A percentile compares a stretch with the other conserved stretches of the same genome.
Conservation (phyloP, 2,888 invertebrate species). For the Glyphotaelius pellucidus region DNA sequence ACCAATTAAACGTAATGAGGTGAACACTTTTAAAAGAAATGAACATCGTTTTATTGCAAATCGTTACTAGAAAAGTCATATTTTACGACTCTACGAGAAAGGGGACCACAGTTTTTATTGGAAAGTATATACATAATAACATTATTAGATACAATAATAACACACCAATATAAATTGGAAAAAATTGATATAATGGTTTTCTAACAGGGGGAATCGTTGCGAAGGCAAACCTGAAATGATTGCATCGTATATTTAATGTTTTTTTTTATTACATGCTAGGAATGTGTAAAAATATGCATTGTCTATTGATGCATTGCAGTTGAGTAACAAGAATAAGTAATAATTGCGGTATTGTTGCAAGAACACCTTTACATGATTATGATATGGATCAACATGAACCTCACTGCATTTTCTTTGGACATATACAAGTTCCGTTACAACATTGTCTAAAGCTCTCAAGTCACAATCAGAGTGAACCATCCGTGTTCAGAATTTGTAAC, state of each 20-base stretch:
- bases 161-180: not conserved
- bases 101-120: not conserved
- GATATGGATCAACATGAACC: not conserved
- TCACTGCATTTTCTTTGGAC: not conserved
- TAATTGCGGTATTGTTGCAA: not conserved
- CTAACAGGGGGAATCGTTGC: not conserved
- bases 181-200: not conserved
- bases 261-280: not conserved
- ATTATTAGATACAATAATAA: too few species aligned
- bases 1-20: conserved; percentile 32
- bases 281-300: not conserved
- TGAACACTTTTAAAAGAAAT: conserved; percentile 25
- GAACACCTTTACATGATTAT: not conserved
- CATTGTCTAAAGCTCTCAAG: not conserved
- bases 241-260: not conserved
- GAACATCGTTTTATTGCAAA: not conserved
- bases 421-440: not conserved
- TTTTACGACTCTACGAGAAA: not conserved
- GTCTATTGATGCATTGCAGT: not conserved
- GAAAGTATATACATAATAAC: not conserved
- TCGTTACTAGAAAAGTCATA: not conserved
- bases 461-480: not conserved
- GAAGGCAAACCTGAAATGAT: not conserved
- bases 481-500: not conserved
- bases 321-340: not conserved